Evolutionary conservation across 2,888 invertebrate species (phyloP).

Genomic region (Abrostola tripartita): DNA sequence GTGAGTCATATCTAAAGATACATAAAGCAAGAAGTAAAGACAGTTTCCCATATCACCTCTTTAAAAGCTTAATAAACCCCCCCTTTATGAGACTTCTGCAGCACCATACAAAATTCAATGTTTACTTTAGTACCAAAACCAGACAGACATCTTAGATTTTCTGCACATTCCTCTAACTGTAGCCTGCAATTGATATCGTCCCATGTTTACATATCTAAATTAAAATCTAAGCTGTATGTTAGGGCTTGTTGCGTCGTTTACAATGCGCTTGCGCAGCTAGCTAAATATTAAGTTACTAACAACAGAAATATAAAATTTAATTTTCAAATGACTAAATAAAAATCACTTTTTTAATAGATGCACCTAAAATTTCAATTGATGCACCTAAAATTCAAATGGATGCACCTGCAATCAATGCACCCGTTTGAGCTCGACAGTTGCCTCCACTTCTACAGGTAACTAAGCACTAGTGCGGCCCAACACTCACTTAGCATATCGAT

Average conservation of each 20-base stretch:
- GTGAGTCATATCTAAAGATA: not conserved
- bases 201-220: slow-evolving; percentile 46
- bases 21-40: not conserved
- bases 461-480: slow-evolving; percentile 47
- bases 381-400: slow-evolving; percentile 6
- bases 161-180: slow-evolving; percentile 14
- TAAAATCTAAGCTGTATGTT: slow-evolving; percentile 41
- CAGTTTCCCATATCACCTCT: slow-evolving; percentile 8
- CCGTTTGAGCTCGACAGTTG: slow-evolving; percentile 10
- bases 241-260: slow-evolving; percentile 24
- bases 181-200: slow-evolving; percentile 28
- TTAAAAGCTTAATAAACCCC: slow-evolving; percentile 1
- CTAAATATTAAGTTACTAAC: slow-evolving; percentile 1
- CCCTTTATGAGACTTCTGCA: not conserved
- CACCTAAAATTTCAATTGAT: slow-evolving; percentile 6
- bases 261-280: slow-evolving; percentile 2
- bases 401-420: slow-evolving; percentile 5
- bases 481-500: slow-evolving; percentile 54
- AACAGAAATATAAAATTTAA: not conserved
- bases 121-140: slow-evolving; percentile 6
- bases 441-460: slow-evolving; percentile 21
- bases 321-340: slow-evolving; percentile 13
- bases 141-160: slow-evolving; percentile 13
- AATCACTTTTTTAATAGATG: not conserved
- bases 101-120: not conserved